Base-by-base conservation (phyloP, 2,888 invertebrate species). In the Dryomyza anilis region DNA sequence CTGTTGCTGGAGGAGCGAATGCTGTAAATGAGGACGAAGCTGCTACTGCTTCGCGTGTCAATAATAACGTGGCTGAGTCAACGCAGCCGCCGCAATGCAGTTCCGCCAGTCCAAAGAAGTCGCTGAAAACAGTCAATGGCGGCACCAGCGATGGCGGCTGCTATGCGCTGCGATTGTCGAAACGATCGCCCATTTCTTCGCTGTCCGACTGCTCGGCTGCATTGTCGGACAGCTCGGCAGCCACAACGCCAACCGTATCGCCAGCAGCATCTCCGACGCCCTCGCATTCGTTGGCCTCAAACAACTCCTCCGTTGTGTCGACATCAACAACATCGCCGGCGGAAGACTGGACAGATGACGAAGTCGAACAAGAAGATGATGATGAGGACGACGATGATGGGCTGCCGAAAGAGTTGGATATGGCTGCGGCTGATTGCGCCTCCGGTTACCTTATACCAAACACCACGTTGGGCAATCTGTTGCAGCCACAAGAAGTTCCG, bases 371-470 rank as follows among this genome's bases (percentile, higher is more conserved):
- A n/a, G 69, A 66, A 14, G 69, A 71, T 61, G 71, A 72, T 7
- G 77, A 74, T 19, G 69, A 69, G 10, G 67, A 71, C 33, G 73
- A 72, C 21, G 73, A 71, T 19, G 66, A 68, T 33, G 73, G 75
- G 25, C 43, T 73, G 50, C 69, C 71, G 10, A 77, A 75, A 30
- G 79, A 77, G 27, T 45, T 70, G 12, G 75, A 78, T 36, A 76
- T 83, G 59, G 79, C 78, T 16, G 74, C 78, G 7, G 77, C 80
- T 3, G 84, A 84, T 69, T 83, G 83, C 74, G 78, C 79, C 59
- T 78, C 81, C 2, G 84, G 84, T 33, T 83, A 79, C 72, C 76
- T 84, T 29, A 83, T 84, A 74, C 81, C 84, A 67, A 84, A 84
- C 63, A 83, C 84, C 48, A 84, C 81, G 73, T 78, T 84, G 66